Evolutionary conservation across 1,140 invertebrate genomes (phyloP).

Genomic region (Achatina immaculata): DNA sequence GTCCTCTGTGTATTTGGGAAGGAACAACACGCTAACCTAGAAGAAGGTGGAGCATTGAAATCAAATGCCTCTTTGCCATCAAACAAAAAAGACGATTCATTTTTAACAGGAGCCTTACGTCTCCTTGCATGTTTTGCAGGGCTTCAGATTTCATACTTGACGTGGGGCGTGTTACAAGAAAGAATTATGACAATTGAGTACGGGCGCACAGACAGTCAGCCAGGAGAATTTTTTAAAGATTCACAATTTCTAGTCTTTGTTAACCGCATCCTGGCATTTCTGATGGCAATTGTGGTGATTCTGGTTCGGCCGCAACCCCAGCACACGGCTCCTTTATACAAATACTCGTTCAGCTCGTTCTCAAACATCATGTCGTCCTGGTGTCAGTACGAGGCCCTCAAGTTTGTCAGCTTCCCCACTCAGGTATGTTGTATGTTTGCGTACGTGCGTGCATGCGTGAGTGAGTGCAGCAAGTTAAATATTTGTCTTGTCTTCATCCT

Average conservation of each 20-base stretch:
- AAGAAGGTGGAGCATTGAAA: conserved; percentile 52
- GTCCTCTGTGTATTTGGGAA: conserved; percentile 78
- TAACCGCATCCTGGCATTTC: conserved; percentile 89
- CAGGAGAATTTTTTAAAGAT: conserved; percentile 81
- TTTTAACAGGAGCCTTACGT: conserved; percentile 42
- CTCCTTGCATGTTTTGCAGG: conserved; percentile 87
- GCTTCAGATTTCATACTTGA: conserved; percentile 89
- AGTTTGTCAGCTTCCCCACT: conserved; percentile 97
- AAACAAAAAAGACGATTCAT: conserved; percentile 38
- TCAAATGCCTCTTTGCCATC: conserved; percentile 28
- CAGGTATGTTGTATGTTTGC: no score
- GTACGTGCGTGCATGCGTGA: neutral
- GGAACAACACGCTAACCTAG: conserved; percentile 58
- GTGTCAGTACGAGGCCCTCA: conserved; percentile 99
- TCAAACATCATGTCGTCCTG: conserved; percentile 99
- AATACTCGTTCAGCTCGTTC: conserved; percentile 96
- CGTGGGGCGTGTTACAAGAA: conserved; percentile 92
- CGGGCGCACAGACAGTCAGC: conserved; percentile 46
- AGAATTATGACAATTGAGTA: conserved; percentile 83
- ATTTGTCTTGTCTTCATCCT: no score
- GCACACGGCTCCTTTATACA: conserved; percentile 89
- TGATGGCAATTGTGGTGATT: conserved; percentile 78
- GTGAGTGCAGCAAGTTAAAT: neutral
- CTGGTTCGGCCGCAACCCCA: conserved; percentile 77
- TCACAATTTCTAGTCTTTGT: conserved; percentile 96